Conservation (phyloP, 1,140 invertebrate species). For the Philopotamus ludificatus region DNA sequence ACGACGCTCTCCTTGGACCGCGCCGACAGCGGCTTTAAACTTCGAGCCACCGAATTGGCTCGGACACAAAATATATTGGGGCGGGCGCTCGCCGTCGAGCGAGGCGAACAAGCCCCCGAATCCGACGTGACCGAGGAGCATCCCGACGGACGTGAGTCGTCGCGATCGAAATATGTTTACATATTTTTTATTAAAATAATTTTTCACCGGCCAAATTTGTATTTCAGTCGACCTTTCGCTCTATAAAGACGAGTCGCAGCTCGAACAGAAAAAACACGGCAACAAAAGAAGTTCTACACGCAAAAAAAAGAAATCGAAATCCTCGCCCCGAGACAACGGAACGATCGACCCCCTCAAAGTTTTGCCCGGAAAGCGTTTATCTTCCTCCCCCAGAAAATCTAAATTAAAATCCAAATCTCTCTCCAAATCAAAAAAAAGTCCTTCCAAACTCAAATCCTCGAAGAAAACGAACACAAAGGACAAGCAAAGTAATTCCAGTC, state of each 20-base stretch:
- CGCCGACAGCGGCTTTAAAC: slow-evolving; percentile 65
- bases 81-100: slow-evolving; percentile 77
- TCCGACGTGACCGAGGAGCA: slow-evolving; percentile 76
- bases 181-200: too few relatives aligned
- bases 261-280: slow-evolving; percentile 63
- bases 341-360: slow-evolving; percentile 44
- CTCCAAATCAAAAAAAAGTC: slow-evolving; percentile 49
- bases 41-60: slow-evolving; percentile 70
- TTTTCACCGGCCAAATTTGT: too few relatives aligned
- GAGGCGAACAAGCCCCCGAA: slow-evolving; percentile 62
- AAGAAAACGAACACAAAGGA: slow-evolving; percentile 7
- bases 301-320: slow-evolving; percentile 49
- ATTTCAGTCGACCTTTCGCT: slow-evolving; percentile 75
- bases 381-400: slow-evolving; percentile 36
- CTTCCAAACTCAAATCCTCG: slow-evolving; percentile 31
- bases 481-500: slow-evolving; percentile 27
- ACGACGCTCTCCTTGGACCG: slow-evolving; percentile 79
- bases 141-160: slow-evolving; percentile 76
- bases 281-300: slow-evolving; percentile 44
- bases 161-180: slow-evolving; percentile 69
- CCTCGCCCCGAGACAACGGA: slow-evolving; percentile 41
- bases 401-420: slow-evolving; percentile 44
- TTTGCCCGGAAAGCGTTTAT: slow-evolving; percentile 42
- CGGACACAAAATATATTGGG: slow-evolving; percentile 83
- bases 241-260: slow-evolving; percentile 75